Percentiles rank a stretch among this genome's conserved stretches.
Evolutionary conservation across 2,113 vertebrate species (phyloP).

Genomic region (Otolemur garnettii): DNA sequence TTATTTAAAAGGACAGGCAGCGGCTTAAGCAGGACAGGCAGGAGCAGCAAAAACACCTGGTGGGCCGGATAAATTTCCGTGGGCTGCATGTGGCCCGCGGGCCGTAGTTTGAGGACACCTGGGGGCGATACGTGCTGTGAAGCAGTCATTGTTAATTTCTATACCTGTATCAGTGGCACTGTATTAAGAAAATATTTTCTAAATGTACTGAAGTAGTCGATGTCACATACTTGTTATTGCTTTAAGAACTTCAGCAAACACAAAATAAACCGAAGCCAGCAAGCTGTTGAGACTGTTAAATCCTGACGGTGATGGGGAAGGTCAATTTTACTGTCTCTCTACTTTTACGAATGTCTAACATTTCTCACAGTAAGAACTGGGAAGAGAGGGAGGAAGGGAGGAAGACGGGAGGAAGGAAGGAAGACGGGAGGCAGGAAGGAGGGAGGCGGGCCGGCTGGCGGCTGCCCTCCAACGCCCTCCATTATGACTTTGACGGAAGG

Average conservation of each 20-base stretch:
- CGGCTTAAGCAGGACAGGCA: too few relatives aligned
- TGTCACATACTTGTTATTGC: not conserved
- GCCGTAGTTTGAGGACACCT: too few relatives aligned
- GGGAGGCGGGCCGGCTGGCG: not conserved
- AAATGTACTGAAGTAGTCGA: conserved; percentile 13
- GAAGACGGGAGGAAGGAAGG: not conserved
- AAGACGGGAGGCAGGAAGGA: not conserved
- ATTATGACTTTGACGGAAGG: not conserved
- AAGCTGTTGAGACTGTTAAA: not conserved
- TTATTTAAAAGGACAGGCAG: too few relatives aligned
- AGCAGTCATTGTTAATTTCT: conserved; percentile 5
- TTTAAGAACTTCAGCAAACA: conserved; percentile 13
- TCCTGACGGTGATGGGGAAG: not conserved
- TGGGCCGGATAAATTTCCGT: too few relatives aligned
- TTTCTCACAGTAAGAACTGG: not conserved
- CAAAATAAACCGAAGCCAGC: not conserved
- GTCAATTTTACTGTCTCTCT: not conserved
- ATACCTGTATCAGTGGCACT: not conserved
- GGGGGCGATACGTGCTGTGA: not conserved
- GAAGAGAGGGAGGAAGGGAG: not conserved
- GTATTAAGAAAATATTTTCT: conserved; percentile 30
- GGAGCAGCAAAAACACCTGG: too few relatives aligned
- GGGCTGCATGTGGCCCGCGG: too few relatives aligned
- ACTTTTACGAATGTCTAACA: not conserved
- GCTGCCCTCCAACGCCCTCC: not conserved